Evolutionary conservation across 2,113 vertebrate species (phyloP).

Genomic region (Candoia aspera): DNA sequence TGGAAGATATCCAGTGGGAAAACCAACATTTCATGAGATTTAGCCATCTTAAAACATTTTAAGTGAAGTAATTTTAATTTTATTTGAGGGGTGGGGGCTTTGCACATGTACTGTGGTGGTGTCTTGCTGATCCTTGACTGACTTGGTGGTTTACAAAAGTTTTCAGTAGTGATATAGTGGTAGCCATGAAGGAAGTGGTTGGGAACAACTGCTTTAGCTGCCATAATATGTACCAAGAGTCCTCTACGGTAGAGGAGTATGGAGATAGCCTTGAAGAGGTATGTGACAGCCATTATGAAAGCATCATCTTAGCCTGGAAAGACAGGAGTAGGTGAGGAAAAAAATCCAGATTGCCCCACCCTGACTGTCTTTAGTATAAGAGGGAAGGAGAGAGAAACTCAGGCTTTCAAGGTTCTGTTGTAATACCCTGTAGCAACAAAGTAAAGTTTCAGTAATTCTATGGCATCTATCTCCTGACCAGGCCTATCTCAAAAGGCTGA

Average conservation of each 20-base stretch:
- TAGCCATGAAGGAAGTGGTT: neutral
- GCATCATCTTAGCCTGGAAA: neutral
- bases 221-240: neutral
- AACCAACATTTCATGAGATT: neutral
- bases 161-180: neutral
- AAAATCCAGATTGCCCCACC: neutral
- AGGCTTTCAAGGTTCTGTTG: neutral
- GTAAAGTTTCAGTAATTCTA: neutral
- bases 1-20: neutral
- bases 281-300: neutral
- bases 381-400: neutral
- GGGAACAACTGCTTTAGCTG: neutral
- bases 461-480: neutral
- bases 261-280: neutral
- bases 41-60: neutral
- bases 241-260: neutral
- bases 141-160: neutral
- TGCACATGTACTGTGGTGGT: neutral
- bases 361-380: neutral
- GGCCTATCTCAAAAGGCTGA: neutral
- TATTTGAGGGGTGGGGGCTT: neutral
- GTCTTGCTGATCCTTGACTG: neutral
- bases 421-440: neutral
- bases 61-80: neutral
- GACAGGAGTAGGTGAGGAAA: neutral